Conservation (phyloP, 2,113 vertebrate genomes). For the Phalacrocorax brasilianus region DNA sequence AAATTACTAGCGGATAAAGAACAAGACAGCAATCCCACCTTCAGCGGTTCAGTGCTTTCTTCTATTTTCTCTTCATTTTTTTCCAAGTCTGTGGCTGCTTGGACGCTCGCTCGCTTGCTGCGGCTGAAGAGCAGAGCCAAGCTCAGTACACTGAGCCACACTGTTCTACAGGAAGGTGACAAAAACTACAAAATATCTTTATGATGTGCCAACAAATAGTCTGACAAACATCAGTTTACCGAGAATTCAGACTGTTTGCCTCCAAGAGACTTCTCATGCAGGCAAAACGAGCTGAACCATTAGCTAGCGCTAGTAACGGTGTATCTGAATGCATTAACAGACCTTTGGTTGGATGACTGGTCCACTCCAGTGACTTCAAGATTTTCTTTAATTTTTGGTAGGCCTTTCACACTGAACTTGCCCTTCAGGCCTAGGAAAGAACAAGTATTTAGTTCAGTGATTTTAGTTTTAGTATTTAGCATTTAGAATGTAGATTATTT, state of each 20-base stretch:
- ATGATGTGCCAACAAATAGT: not conserved
- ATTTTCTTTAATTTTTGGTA: constrained; percentile 60
- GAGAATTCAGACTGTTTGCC: not conserved
- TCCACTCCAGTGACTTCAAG: not conserved
- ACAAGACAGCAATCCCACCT: constrained; percentile 45
- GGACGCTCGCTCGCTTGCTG: constrained; percentile 16
- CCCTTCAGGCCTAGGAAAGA: constrained; percentile 10
- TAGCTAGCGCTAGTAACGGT: fast-evolving
- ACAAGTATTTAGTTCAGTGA: not conserved
- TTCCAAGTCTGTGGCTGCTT: not conserved
- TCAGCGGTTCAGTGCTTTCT: not conserved
- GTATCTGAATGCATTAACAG: not conserved
- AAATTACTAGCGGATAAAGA: not conserved
- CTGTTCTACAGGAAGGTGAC: not conserved
- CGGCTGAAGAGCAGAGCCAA: not conserved
- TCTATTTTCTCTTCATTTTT: not conserved
- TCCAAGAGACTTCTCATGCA: not conserved
- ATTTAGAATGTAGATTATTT: not conserved
- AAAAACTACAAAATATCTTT: not conserved
- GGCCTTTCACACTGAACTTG: not conserved
- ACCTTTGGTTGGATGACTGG: constrained; percentile 32
- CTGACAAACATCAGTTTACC: not conserved
- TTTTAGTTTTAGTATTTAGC: not conserved
- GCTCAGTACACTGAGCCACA: not conserved
- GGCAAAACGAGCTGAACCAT: not conserved